Conservation (phyloP, 1,140 invertebrate species). For the Sycobia sp. region DNA sequence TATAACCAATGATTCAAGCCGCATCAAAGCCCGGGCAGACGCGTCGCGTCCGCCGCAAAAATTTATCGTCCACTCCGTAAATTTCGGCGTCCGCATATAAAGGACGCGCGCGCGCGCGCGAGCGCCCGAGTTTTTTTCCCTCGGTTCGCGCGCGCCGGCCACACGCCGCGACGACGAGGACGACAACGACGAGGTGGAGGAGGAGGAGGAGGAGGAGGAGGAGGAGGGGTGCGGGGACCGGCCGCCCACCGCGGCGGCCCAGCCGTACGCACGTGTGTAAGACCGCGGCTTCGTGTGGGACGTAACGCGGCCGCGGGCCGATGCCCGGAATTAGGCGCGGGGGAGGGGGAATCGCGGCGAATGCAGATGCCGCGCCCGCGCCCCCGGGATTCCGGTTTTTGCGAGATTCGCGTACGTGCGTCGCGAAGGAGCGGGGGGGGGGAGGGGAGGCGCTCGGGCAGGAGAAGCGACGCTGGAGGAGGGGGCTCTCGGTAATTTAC, state of each 20-base stretch:
- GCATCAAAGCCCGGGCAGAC: constrained; percentile 4
- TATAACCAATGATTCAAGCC: constrained; percentile 8
- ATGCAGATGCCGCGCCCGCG: background rate
- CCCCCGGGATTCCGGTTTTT: constrained; percentile 13
- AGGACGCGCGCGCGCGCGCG: too few relatives aligned
- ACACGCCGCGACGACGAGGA: background rate
- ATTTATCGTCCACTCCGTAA: constrained; percentile 24
- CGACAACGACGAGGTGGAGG: background rate
- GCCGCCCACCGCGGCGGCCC: background rate
- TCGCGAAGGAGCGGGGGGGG: too few relatives aligned
- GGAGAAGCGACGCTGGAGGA: background rate
- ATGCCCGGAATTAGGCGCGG: too few relatives aligned
- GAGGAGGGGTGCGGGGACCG: background rate
- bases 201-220: background rate
- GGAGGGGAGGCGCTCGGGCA: background rate
- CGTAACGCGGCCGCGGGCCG: too few relatives aligned
- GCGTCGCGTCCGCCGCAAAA: constrained; percentile 18
- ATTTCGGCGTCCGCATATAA: constrained; percentile 17
- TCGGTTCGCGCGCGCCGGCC: background rate
- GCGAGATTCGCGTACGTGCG: constrained; percentile 3
- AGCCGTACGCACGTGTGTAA: too few relatives aligned
- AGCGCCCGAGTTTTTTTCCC: constrained; percentile 14
- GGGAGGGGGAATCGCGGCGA: background rate
- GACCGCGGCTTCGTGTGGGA: too few relatives aligned
- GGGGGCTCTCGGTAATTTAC: constrained; percentile 9